phyloP scores from a whole-genome alignment of 2,888 invertebrate genomes.

The Thalpophila matura region DNA sequence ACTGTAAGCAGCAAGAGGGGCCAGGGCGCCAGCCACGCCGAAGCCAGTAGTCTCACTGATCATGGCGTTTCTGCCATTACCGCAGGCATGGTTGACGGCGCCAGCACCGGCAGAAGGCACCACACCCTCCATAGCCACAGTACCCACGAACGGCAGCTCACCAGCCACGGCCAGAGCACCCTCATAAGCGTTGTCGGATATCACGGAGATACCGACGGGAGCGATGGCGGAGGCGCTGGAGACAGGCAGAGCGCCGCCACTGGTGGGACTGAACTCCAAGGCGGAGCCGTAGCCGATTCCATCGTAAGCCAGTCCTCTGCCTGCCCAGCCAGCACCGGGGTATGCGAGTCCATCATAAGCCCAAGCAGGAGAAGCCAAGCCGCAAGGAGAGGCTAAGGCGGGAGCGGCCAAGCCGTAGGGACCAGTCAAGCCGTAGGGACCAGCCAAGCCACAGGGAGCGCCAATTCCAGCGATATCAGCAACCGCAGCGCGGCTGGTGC shows the following conservation, averaged over 20 bases:
- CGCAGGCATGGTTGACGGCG: constrained; percentile 72
- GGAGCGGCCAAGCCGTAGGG: constrained; percentile 9
- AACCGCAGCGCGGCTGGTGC: constrained; percentile 32
- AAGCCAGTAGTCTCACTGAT: constrained; percentile 34
- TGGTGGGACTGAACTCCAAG: constrained; percentile 11
- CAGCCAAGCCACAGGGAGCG: constrained; percentile 10
- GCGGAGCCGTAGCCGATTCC: background rate
- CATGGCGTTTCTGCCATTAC: constrained; percentile 64
- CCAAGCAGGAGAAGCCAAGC: no score
- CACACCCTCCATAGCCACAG: constrained; percentile 70
- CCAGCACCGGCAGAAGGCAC: constrained; percentile 72
- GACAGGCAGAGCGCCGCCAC: constrained; percentile 38
- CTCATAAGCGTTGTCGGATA: constrained; percentile 49
- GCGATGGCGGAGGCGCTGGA: constrained; percentile 1
- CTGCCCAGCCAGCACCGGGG: no score
- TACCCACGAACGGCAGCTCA: constrained; percentile 70
- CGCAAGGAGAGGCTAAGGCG: no score
- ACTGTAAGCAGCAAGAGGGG: constrained; percentile 11
- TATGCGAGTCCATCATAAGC: constrained; percentile 19
- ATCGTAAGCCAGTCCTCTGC: no score
- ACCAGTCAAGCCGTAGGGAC: constrained; percentile 5
- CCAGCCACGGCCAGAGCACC: constrained; percentile 63
- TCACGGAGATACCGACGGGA: constrained; percentile 35
- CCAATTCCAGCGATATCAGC: constrained; percentile 23
- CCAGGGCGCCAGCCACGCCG: constrained; percentile 49